Base-by-base conservation (phyloP, 2,113 vertebrate species). In the Neogale vison region DNA sequence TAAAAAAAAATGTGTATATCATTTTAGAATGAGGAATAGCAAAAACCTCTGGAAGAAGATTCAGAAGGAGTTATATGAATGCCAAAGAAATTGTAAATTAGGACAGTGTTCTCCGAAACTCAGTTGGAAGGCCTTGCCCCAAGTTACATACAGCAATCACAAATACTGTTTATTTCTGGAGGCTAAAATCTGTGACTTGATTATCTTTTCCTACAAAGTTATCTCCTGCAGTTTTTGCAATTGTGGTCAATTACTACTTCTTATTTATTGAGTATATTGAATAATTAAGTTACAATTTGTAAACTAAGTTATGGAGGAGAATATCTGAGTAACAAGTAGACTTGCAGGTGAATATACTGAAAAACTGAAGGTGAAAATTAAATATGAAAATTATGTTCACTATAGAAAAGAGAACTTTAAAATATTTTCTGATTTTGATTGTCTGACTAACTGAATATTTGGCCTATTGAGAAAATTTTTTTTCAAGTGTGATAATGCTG, bases 1-100 rank as follows among this genome's bases (percentile, higher is more conserved):
- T 74, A 92, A 93, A 92, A 93, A 67, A 69, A 23, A 61, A 59
- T 20, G 39, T 67, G 14, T 85, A 11, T 79, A 87, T 93, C 77
- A 80, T 42, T 88, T 83, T 83, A 92, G 67, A 95, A 87, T 93
- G 39, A 97, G 17, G 1, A 79, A 5, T n/a, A 87, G 92, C 20
- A 67, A 93, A 85, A 90, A 34, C 1, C 14, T 90, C 72, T 67
- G 29, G 20, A 81, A 97, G 14, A 88, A 31, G 52, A 83, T 89
- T 88, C 71, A 59, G 14, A 91, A 21, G 34, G 29, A 72, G 4
- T 85, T 91, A 7, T 12, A 55, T 23, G 2, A 10, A 14, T 90
- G 26, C n/a, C 26, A 82, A 88, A 90, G 29, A 6, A 76, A 71
- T 18, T 34, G 14, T 77, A 61, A 94, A 77, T 86, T n/a, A 31